Conservation (phyloP, 2,888 invertebrate species). For the Gerosis bhagava region DNA sequence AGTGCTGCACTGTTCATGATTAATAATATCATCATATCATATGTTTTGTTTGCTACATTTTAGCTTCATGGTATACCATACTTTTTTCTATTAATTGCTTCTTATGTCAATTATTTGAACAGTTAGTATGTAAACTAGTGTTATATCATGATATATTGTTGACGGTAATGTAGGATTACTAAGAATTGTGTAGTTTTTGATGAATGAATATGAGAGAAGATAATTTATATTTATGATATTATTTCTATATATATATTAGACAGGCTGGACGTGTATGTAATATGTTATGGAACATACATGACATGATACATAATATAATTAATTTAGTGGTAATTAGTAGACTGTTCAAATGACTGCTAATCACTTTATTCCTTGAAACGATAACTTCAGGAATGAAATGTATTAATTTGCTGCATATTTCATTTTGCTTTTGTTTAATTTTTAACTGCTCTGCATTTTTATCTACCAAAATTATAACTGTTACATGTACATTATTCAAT, state of each 20-base stretch:
- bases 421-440: constrained; percentile 49
- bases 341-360: constrained; percentile 33
- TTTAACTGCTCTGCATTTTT: constrained; percentile 77
- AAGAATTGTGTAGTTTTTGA: neutral
- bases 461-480: constrained; percentile 56
- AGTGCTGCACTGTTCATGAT: constrained; percentile 29
- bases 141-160: no score
- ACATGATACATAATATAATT: neutral
- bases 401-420: constrained; percentile 37
- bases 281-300: no score
- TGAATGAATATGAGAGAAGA: no score
- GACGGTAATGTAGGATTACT: neutral
- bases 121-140: constrained; percentile 4
- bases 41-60: constrained; percentile 18
- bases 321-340: constrained; percentile 12
- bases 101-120: constrained; percentile 32
- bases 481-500: constrained; percentile 41
- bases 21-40: constrained; percentile 16
- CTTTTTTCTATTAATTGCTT: constrained; percentile 4
- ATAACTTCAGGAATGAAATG: constrained; percentile 32
- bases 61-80: no score
- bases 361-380: constrained; percentile 24
- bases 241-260: no score
- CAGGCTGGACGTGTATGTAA: no score
- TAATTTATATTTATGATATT: no score